Percentiles rank a stretch among this genome's conserved stretches.
These are phyloP conservation scores for Bucco capensis DNA, from an alignment of 2,113 vertebrate genomes.

Conservation along the genomic window DNA sequence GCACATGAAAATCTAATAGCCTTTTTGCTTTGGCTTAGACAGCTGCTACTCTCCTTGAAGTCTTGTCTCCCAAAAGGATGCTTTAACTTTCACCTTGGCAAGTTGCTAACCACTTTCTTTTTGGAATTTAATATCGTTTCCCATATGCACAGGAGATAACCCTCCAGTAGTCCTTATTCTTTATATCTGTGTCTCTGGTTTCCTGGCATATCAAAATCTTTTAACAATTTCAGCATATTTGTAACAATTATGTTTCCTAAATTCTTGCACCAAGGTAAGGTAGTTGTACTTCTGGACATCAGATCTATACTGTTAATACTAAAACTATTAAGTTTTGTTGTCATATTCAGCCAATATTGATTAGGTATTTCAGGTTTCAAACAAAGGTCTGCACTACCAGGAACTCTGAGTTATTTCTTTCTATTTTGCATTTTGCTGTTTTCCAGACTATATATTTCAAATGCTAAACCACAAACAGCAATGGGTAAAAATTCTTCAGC, in stretches of 20 bases:
- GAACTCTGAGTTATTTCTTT: background rate
- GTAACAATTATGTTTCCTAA: background rate
- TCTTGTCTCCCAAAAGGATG: background rate
- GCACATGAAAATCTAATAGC: background rate
- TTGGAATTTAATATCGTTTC: background rate
- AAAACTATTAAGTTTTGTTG: background rate
- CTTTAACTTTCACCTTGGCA: background rate
- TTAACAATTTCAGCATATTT: background rate
- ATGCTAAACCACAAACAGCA: background rate
- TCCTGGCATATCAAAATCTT: background rate
- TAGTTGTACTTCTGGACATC: background rate
- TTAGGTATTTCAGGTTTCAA: background rate
- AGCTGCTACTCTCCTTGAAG: background rate
- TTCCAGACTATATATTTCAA: background rate
- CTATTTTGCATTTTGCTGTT: background rate
- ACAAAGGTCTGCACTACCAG: background rate
- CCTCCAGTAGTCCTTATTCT: background rate
- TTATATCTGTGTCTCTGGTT: background rate
- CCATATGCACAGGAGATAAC: background rate
- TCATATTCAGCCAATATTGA: background rate
- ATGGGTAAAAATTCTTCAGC: background rate
- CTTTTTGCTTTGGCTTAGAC: background rate
- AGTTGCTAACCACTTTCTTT: background rate
- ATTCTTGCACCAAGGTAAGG: background rate
- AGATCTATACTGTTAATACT: background rate